These are phyloP conservation scores for Mamestra configurata DNA, from an alignment of 1,140 invertebrate species.

Conservation along the genomic window DNA sequence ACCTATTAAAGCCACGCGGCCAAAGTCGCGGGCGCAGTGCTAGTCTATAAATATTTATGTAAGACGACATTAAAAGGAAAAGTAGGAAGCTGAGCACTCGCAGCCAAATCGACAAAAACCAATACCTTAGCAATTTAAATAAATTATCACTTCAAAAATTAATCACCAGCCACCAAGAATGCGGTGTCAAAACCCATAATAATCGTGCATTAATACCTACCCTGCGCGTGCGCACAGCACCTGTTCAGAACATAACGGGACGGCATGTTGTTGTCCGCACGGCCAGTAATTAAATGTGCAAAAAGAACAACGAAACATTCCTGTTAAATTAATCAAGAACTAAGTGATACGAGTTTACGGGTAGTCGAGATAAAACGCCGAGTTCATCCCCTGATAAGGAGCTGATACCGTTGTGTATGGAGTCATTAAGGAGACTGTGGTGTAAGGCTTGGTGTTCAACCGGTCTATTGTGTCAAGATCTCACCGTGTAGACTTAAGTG, in stretches of 20 bases:
- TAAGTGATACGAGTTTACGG: slow-evolving; percentile 30
- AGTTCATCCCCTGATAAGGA: not conserved
- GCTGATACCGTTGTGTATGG: not conserved
- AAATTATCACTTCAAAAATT: slow-evolving; percentile 35
- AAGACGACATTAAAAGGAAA: not conserved
- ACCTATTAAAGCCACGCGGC: too few species aligned
- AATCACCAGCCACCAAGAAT: slow-evolving; percentile 30
- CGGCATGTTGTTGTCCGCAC: slow-evolving; percentile 10
- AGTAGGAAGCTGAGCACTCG: not conserved
- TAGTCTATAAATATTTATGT: too few species aligned
- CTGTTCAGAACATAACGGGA: slow-evolving; percentile 47
- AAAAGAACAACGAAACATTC: slow-evolving; percentile 63
- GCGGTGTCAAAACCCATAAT: slow-evolving; percentile 46
- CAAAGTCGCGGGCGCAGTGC: too few species aligned
- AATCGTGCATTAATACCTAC: slow-evolving; percentile 38
- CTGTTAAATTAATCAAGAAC: slow-evolving; percentile 49
- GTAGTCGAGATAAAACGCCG: not conserved
- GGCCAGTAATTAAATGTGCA: slow-evolving; percentile 40
- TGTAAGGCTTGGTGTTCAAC: not conserved
- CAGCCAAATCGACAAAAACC: not conserved
- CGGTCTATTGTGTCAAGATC: too few species aligned
- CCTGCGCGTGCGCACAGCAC: slow-evolving; percentile 41
- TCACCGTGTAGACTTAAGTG: too few species aligned
- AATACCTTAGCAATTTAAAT: slow-evolving; percentile 10
- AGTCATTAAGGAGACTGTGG: not conserved